Conservation (phyloP, 2,888 invertebrate species). For the Lasius fuliginosus region DNA sequence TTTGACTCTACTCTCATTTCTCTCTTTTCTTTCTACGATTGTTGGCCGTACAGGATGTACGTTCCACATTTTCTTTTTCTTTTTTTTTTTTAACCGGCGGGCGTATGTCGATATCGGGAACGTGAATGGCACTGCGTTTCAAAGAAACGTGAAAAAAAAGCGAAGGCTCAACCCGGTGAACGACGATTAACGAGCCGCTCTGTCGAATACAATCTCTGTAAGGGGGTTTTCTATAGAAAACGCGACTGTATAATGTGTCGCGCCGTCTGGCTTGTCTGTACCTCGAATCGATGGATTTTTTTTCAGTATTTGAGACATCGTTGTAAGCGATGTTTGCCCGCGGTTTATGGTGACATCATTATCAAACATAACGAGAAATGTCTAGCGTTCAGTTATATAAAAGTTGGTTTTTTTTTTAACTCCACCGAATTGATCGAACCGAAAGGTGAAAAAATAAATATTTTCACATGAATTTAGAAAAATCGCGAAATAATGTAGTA, state of each 20-base stretch:
- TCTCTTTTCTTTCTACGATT: slow-evolving; percentile 27
- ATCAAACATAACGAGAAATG: slow-evolving; percentile 26
- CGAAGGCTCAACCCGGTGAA: slow-evolving; percentile 52
- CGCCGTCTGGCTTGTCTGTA: slow-evolving; percentile 28
- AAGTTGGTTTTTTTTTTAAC: neutral
- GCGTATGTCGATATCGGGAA: slow-evolving; percentile 59
- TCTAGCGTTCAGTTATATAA: neutral
- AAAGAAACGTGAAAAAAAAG: slow-evolving; percentile 57
- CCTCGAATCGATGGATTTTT: slow-evolving; percentile 39
- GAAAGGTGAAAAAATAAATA: neutral
- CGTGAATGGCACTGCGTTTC: slow-evolving; percentile 61
- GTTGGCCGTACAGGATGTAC: slow-evolving; percentile 53
- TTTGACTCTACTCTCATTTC: slow-evolving; percentile 35
- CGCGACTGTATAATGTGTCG: slow-evolving; percentile 45
- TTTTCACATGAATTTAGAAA: neutral
- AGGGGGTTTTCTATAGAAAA: slow-evolving; percentile 46
- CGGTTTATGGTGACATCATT: neutral
- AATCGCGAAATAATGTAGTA: slow-evolving; percentile 6
- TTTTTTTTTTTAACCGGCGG: slow-evolving; percentile 37
- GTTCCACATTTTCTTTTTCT: slow-evolving; percentile 46
- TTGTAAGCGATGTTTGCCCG: neutral
- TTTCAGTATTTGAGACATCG: neutral
- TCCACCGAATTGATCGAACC: neutral
- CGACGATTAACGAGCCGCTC: slow-evolving; percentile 55
- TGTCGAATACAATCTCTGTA: slow-evolving; percentile 52